These are phyloP conservation scores for Gonocerus acuteangulatus DNA, from an alignment of 2,888 invertebrate genomes.

Conservation along the genomic window DNA sequence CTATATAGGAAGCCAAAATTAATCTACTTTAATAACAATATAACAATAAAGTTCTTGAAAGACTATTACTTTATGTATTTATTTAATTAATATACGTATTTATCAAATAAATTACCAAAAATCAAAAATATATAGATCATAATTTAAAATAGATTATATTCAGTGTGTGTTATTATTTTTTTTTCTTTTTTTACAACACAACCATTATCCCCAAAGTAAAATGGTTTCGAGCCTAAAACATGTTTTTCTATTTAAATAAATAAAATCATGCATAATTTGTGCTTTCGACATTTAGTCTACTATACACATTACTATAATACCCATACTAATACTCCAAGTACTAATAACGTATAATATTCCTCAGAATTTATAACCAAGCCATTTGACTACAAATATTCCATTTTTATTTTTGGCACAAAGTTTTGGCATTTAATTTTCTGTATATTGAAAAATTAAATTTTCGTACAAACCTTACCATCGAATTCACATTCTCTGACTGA, in stretches of 20 bases:
- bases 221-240: neutral
- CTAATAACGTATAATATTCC: constrained; percentile 24
- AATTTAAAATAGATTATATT: constrained; percentile 18
- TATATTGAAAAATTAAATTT: constrained; percentile 18
- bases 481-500: constrained; percentile 6
- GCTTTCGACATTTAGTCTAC: constrained; percentile 19
- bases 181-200: constrained; percentile 17
- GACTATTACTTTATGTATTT: constrained; percentile 33
- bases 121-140: constrained; percentile 26
- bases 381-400: constrained; percentile 23
- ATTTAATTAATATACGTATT: constrained; percentile 28
- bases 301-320: constrained; percentile 21
- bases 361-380: constrained; percentile 24
- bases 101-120: constrained; percentile 28
- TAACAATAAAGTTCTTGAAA: constrained; percentile 29
- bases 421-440: constrained; percentile 17
- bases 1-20: constrained; percentile 33
- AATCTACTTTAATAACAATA: constrained; percentile 32
- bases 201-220: constrained; percentile 15
- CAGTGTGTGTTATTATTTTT: constrained; percentile 6
- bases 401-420: constrained; percentile 22
- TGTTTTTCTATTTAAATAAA: neutral
- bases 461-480: constrained; percentile 15
- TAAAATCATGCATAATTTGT: constrained; percentile 22
- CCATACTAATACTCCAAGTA: constrained; percentile 16